phyloP scores from a whole-genome alignment of 2,797 vertebrate genomes.

The Mormyrops attenuatus region DNA sequence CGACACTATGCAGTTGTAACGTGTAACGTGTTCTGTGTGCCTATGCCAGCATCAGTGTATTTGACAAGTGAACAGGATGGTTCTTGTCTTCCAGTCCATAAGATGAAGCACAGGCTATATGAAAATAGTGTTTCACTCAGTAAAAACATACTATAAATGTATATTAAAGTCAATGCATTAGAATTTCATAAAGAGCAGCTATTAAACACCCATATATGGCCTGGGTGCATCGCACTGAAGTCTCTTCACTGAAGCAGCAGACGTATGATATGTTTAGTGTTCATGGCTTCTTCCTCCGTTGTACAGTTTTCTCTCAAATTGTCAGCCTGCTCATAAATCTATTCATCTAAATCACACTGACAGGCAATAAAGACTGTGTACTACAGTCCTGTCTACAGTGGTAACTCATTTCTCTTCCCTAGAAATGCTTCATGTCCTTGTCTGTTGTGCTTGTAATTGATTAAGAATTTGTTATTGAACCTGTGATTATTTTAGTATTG shows the following conservation, averaged over 20 bases:
- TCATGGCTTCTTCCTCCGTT: neutral
- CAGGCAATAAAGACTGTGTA: slow-evolving; percentile 10
- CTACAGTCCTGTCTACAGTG: neutral
- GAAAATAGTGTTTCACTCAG: neutral
- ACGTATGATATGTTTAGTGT: neutral
- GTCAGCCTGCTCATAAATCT: slow-evolving; percentile 1
- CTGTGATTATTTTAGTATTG: neutral
- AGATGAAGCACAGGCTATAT: neutral
- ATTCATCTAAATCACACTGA: neutral
- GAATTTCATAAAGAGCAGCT: neutral
- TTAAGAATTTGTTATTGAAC: neutral
- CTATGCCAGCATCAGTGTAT: neutral
- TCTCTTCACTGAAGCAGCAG: neutral
- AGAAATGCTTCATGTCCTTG: neutral
- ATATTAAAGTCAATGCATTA: neutral
- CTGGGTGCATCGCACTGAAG: neutral
- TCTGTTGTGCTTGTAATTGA: neutral
- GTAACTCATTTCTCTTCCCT: neutral
- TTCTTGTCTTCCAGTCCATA: neutral
- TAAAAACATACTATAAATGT: neutral
- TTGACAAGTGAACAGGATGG: neutral
- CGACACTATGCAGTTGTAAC: neutral
- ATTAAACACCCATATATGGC: neutral
- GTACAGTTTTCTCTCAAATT: slow-evolving; percentile 11
- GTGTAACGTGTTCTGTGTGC: neutral